phyloP scores from a whole-genome alignment of 2,888 invertebrate species.

The Scaptomyza flava region DNA sequence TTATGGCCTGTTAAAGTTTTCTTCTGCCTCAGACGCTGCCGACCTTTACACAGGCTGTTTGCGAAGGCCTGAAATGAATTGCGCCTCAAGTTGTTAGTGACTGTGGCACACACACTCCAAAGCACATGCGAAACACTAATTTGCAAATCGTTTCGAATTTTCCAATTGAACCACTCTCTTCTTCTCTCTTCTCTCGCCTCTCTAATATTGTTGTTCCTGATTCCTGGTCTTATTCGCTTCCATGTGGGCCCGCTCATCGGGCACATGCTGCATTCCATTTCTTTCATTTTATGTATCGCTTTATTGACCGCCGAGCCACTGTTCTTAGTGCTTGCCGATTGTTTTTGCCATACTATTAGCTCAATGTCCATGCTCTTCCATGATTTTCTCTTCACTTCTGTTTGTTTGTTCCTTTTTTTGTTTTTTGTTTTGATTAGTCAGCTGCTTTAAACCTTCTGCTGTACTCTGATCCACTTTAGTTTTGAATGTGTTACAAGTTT shows the following conservation, averaged over 20 bases:
- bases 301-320: slow-evolving; percentile 33
- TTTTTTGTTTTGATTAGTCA: too few species aligned
- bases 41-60: too few species aligned
- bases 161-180: slow-evolving; percentile 21
- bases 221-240: slow-evolving; percentile 10
- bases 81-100: too few species aligned
- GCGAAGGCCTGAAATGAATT: too few species aligned
- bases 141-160: slow-evolving; percentile 77
- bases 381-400: neutral
- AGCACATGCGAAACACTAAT: slow-evolving; percentile 46
- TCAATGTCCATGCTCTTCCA: neutral
- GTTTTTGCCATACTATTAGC: slow-evolving; percentile 14
- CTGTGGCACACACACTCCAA: neutral
- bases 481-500: neutral
- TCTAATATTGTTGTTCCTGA: slow-evolving; percentile 7
- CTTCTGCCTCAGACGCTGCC: too few species aligned
- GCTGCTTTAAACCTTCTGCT: neutral
- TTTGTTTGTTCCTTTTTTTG: neutral
- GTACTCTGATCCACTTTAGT: neutral
- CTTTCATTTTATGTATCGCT: too few species aligned
- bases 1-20: too few species aligned
- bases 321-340: slow-evolving; percentile 64
- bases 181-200: too few species aligned
- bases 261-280: slow-evolving; percentile 48
- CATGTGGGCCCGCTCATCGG: slow-evolving; percentile 37